Base-by-base conservation (phyloP, 2,113 vertebrate genomes). In the Rafetus swinhoei region DNA sequence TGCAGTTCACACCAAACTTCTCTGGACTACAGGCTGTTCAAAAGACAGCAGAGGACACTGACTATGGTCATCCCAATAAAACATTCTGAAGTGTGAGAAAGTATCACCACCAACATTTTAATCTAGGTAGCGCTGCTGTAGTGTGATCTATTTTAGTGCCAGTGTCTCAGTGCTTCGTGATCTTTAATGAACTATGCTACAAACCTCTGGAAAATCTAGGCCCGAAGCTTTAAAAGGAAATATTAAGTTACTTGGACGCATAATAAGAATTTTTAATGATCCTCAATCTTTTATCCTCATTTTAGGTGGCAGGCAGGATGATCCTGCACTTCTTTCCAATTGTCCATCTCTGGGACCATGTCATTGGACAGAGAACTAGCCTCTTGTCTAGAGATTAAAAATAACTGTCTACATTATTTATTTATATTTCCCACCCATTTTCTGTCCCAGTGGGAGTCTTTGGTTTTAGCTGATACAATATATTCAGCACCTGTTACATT, bases 1-100 rank as follows among this genome's bases (percentile, higher is more conserved):
- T 79, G 84, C 97, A 97, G 95, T 84, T 97, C 74, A 91, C 69
- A 22, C 97, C 97, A 12, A 97, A 98, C 85, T 81, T 97, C 82
- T 90, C 87, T 4, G 96, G 95, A 27, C 62, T 88, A 87, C 97
- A 98, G 45, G 90, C 98, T 98, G 90, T 72, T 79, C 62, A 92
- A 93, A 90, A 77, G 59, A 93, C 95, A n/a, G 5, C 83, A 93
- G 90, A 87, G 91, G 56, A 18, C 12, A 29, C 9, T 18, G 32
- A n/a, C n/a, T 57, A 53, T 3, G 2, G 53, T 94, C 55, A 86
- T 50, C 45, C 6, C 55, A 91, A 87, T 4, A 24, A 62, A 84
- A 29, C 72, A 59, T 80, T 95, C 59, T 62, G 88, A 92, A 84
- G 79, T 2, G 4, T 85, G 13, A 84, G 24, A 74, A 97, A 76